Base-by-base conservation (phyloP, 2,888 invertebrate species). In the Panorpa germanica region DNA sequence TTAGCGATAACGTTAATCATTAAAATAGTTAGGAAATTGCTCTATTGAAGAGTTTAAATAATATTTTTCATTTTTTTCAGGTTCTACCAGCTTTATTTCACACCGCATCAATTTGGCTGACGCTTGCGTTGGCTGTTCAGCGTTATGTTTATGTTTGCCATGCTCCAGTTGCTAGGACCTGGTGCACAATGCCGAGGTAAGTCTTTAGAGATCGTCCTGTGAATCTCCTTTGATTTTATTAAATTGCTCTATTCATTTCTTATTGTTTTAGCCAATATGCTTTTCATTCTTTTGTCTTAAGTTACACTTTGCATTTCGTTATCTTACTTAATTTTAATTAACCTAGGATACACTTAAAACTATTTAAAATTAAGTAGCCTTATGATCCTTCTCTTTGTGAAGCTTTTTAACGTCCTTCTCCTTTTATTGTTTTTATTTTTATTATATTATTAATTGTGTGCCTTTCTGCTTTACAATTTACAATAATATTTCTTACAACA, bases 121-220 rank as follows among this genome's bases (percentile, higher is more conserved):
- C 91, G 0, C 60, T 91, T 39, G 78, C 85, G 1, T 56, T 93
- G 36, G 91, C 91, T 0, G 77, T 82, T 11, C 93, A 93, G 55
- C 63, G 91, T 46, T 93, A 90, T 59, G 82, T 93, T 43, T 93
- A 88, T 55, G 90, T 93, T 2, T 91, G 90, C 46, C 88, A 90
- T 51, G 85, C 90, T 0, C 75, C 85, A 0, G 65, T 78, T 36
- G 91, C 91, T 0, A 65, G 83, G 34, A 76, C 76, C n/a, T 72
- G 73, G 63, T 76, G 65, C 48, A 65, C 65, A 5, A 58, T 65
- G 58, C 61, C 64, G n/a, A 64, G n/a, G n/a, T n/a, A n/a, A n/a
- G n/a, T n/a, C n/a, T n/a, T n/a, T n/a, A n/a, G n/a, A n/a, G n/a
- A n/a, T n/a, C n/a, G n/a, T n/a, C n/a, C n/a, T n/a, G n/a, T n/a